Conservation (phyloP, 2,113 vertebrate species). For the Limnothrissa miodon region DNA sequence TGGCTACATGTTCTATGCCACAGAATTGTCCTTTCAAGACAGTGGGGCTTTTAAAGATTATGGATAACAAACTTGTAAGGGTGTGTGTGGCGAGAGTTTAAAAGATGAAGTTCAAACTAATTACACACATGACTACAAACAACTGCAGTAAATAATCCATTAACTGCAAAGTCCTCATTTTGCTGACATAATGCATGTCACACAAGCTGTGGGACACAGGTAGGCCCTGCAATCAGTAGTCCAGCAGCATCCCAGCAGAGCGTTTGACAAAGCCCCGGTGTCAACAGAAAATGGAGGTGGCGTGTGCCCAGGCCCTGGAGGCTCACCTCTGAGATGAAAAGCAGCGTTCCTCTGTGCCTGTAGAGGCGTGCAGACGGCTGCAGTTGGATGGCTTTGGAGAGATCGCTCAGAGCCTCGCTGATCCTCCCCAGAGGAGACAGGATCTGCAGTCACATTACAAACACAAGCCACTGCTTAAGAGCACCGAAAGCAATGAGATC, state of each 20-base stretch:
- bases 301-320: background rate
- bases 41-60: background rate
- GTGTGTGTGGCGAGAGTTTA: background rate
- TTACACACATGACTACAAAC: background rate
- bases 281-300: background rate
- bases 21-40: background rate
- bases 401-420: conserved; percentile 88
- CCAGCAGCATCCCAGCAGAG: background rate
- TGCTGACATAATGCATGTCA: background rate
- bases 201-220: background rate
- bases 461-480: background rate
- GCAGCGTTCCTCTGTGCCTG: conserved; percentile 88
- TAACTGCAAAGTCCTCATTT: background rate
- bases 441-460: conserved; percentile 72
- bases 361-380: conserved; percentile 93
- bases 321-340: conserved; percentile 96
- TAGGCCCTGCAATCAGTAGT: background rate
- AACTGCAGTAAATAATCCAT: background rate
- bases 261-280: background rate
- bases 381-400: conserved; percentile 93
- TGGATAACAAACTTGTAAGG: background rate
- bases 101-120: too few species aligned
- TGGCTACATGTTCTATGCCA: too few species aligned
- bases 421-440: conserved; percentile 92
- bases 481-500: too few species aligned